Percentiles rank a stretch among this genome's conserved stretches.
Evolutionary conservation across 2,113 vertebrate genomes (phyloP).

Genomic region (Perca fluviatilis): DNA sequence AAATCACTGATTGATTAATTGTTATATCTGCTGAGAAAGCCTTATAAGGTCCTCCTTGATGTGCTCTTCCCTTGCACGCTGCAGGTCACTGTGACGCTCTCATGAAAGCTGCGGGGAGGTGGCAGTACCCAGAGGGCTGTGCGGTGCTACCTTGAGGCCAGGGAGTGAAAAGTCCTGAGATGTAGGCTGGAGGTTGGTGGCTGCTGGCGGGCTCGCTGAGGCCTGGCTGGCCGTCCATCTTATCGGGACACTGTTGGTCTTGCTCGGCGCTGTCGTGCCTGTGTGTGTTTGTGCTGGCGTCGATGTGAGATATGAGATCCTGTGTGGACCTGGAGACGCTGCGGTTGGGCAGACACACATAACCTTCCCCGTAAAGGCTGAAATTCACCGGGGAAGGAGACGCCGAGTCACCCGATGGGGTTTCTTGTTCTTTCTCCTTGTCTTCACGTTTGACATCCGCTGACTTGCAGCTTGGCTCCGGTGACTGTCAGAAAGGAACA

Average conservation of each 20-base stretch:
- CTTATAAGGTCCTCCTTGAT: not conserved
- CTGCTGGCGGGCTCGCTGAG: not conserved
- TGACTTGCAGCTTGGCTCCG: not conserved
- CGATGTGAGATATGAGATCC: constrained; percentile 38
- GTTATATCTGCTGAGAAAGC: not conserved
- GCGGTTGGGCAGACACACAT: constrained; percentile 63
- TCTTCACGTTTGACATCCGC: not conserved
- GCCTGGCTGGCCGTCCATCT: not conserved
- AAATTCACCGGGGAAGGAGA: not conserved
- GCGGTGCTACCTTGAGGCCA: constrained; percentile 49
- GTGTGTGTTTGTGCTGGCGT: not conserved
- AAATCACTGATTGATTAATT: not conserved
- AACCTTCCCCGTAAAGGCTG: constrained; percentile 5
- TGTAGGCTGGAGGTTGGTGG: not conserved
- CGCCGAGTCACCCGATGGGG: not conserved
- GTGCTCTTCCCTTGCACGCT: not conserved
- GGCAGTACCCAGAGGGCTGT: constrained; percentile 66
- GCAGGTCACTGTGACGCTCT: not conserved
- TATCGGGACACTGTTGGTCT: not conserved
- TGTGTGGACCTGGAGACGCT: constrained; percentile 50
- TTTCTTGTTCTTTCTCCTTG: not conserved
- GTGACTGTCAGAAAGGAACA: constrained; percentile 1
- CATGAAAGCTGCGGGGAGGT: constrained; percentile 44
- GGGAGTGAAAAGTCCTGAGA: not conserved
- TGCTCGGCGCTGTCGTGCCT: not conserved